phyloP scores from a whole-genome alignment of 2,113 vertebrate genomes.

The Gallinago media region DNA sequence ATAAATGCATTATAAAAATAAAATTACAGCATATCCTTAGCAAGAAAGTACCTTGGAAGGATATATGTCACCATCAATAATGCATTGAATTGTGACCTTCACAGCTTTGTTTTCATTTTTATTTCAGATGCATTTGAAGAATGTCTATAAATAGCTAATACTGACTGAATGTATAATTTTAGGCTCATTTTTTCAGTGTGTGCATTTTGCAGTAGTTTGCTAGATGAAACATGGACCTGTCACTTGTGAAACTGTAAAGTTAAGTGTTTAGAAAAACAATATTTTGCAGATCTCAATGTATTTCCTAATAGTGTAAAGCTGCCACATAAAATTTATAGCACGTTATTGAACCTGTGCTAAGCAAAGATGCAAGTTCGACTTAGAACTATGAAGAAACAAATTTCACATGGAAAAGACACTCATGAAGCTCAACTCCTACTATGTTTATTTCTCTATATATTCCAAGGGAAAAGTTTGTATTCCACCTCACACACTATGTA shows the following conservation, averaged over 20 bases:
- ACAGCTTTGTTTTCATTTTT: conserved; percentile 14
- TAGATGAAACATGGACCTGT: conserved; percentile 12
- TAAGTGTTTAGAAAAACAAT: conserved; percentile 11
- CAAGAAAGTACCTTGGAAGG: not conserved
- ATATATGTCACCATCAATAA: not conserved
- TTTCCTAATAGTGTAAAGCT: conserved; percentile 3
- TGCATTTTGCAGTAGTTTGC: conserved; percentile 21
- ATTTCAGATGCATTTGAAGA: conserved; percentile 46
- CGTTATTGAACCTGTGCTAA: not conserved
- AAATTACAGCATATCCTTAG: not conserved
- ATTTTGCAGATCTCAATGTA: not conserved
- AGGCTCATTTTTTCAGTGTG: conserved; percentile 31
- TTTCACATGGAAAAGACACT: not conserved
- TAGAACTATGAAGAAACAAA: not conserved
- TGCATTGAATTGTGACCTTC: not conserved
- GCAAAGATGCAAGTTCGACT: not conserved
- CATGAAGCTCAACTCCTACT: not conserved
- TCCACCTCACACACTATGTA: not conserved
- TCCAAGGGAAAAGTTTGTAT: not conserved
- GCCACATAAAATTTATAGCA: not conserved
- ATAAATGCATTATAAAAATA: not conserved
- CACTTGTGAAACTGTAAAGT: not conserved
- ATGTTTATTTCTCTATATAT: not conserved
- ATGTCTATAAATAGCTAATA: conserved; percentile 44
- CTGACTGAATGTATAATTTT: conserved; percentile 14